Evolutionary conservation across 2,888 invertebrate species (phyloP).

Genomic region (Nineta flava): DNA sequence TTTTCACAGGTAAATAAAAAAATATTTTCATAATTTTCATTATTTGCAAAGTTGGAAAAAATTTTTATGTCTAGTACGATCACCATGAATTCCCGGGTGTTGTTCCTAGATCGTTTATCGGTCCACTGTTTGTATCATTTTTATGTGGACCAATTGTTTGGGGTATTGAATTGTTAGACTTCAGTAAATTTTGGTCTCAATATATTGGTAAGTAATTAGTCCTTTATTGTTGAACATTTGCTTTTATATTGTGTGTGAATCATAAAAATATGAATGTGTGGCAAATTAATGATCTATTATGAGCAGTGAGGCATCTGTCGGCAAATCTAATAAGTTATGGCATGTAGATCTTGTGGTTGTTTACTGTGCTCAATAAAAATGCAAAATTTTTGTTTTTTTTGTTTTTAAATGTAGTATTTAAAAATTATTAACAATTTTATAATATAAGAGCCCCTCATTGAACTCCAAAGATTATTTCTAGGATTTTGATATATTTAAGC

Average conservation of each 20-base stretch:
- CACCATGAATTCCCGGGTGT: slow-evolving; percentile 96
- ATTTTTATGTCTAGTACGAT: slow-evolving; percentile 64
- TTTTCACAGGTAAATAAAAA: slow-evolving; percentile 52
- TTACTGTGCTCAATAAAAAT: neutral
- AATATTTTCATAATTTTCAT: neutral
- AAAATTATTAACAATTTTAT: too few species aligned
- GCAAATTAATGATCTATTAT: slow-evolving; percentile 1
- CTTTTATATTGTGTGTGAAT: slow-evolving; percentile 8
- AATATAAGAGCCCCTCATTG: too few species aligned
- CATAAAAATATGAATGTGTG: slow-evolving; percentile 13
- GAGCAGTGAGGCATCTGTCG: too few species aligned
- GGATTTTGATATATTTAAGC: too few species aligned
- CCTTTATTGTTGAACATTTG: too few species aligned
- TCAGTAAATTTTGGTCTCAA: slow-evolving; percentile 78
- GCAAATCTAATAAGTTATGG: too few species aligned
- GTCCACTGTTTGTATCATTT: slow-evolving; percentile 67
- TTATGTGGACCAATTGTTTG: slow-evolving; percentile 62
- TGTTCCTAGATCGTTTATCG: slow-evolving; percentile 91
- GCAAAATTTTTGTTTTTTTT: slow-evolving; percentile 8
- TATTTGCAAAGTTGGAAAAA: neutral
- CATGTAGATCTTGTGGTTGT: too few species aligned
- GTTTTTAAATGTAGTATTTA: too few species aligned
- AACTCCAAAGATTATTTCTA: too few species aligned
- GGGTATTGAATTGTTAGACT: slow-evolving; percentile 45
- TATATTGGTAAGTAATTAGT: slow-evolving; percentile 59